phyloP scores from a whole-genome alignment of 2,888 invertebrate genomes.

The Unio pictorum region DNA sequence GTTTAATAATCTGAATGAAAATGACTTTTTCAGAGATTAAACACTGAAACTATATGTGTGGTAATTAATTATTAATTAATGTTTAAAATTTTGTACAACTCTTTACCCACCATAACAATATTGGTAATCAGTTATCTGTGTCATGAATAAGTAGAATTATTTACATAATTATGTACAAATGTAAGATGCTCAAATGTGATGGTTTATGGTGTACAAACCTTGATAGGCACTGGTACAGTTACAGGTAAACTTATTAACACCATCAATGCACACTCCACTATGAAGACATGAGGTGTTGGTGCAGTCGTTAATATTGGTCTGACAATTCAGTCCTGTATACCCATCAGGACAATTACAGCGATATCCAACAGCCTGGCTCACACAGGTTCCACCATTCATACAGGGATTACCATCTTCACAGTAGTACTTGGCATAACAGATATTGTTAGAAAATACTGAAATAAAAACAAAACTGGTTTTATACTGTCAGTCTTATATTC shows the following conservation, averaged over 20 bases:
- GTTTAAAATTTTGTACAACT: too few species aligned
- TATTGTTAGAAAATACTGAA: conserved; percentile 36
- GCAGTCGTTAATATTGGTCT: conserved; percentile 73
- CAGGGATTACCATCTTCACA: conserved; percentile 40
- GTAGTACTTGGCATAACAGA: conserved; percentile 24
- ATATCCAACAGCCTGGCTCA: conserved; percentile 14
- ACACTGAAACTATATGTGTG: too few species aligned
- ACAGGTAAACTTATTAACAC: conserved; percentile 87
- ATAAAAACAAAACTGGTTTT: conserved; percentile 3
- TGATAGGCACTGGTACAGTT: conserved; percentile 85
- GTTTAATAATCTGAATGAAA: too few species aligned
- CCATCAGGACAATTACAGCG: conserved; percentile 46
- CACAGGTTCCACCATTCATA: conserved; percentile 31
- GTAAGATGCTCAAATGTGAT: not conserved
- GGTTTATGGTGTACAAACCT: not conserved
- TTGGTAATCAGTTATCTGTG: too few species aligned
- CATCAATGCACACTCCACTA: conserved; percentile 29
- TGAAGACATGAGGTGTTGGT: conserved; percentile 18
- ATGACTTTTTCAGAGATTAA: too few species aligned
- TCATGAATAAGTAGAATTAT: too few species aligned
- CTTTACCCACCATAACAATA: too few species aligned
- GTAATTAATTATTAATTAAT: too few species aligned
- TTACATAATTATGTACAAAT: not conserved
- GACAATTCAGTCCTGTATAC: conserved; percentile 48
- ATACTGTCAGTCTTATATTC: not conserved